Evolutionary conservation across 2,888 invertebrate genomes (phyloP).

Genomic region (Pyrrhosoma nymphula): DNA sequence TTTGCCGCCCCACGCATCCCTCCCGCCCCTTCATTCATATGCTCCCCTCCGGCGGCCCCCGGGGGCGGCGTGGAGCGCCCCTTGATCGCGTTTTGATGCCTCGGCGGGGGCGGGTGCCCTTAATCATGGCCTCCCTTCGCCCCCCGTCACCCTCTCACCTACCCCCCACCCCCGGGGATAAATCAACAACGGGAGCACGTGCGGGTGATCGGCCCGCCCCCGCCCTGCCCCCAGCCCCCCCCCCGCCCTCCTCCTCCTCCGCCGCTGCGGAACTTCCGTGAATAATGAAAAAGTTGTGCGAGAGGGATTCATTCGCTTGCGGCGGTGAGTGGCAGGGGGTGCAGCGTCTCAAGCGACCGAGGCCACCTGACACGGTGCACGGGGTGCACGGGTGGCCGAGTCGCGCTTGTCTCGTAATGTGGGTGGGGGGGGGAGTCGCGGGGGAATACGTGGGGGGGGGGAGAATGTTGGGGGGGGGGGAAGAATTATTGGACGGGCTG

Average conservation of each 20-base stretch:
- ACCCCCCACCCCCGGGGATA: neutral
- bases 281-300: neutral
- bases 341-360: too few species aligned
- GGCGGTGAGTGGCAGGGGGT: too few species aligned
- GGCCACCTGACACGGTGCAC: too few species aligned
- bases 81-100: neutral
- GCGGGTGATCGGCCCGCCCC: neutral
- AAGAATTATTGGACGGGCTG: neutral
- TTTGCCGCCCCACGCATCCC: too few species aligned
- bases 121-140: too few species aligned
- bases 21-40: too few species aligned
- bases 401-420: neutral
- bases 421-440: neutral
- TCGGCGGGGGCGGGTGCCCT: neutral
- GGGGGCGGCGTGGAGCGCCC: neutral
- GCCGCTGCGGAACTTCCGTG: neutral
- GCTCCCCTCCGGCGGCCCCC: too few species aligned
- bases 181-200: constrained; percentile 45
- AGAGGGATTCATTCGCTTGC: too few species aligned
- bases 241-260: neutral
- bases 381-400: too few species aligned
- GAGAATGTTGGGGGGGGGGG: neutral
- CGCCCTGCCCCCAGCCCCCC: neutral
- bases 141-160: too few species aligned
- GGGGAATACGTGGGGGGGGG: too few species aligned